phyloP scores from a whole-genome alignment of 2,888 invertebrate species.

The Nesidiocoris tenuis region DNA sequence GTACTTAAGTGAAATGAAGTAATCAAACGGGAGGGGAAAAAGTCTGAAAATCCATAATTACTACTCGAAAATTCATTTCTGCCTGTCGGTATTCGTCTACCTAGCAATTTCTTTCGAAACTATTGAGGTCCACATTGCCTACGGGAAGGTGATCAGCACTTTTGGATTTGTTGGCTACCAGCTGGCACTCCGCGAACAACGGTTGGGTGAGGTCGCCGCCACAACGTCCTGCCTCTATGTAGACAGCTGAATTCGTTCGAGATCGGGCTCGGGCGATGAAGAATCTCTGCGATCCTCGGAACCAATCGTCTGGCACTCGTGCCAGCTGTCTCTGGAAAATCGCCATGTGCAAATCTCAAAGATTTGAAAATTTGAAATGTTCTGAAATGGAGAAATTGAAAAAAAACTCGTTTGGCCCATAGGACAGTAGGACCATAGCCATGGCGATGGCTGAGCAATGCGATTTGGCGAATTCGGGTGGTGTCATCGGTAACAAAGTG shows the following conservation, averaged over 20 bases:
- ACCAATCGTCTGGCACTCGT: conserved; percentile 48
- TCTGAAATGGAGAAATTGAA: conserved; percentile 6
- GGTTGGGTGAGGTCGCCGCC: conserved; percentile 33
- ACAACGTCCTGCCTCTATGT: conserved; percentile 57
- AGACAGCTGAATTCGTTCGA: conserved; percentile 82
- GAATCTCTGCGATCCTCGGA: conserved; percentile 47
- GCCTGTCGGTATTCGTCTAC: neutral
- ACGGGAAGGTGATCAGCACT: conserved; percentile 36
- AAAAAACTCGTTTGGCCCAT: neutral
- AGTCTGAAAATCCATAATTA: conserved; percentile 1
- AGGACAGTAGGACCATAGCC: no score
- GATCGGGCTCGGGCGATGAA: conserved; percentile 60
- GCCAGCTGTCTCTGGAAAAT: conserved; percentile 57
- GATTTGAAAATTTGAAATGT: no score
- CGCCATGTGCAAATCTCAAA: no score
- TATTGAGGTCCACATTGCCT: conserved; percentile 23
- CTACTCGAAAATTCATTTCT: neutral
- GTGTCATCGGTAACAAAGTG: no score
- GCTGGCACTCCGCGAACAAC: conserved; percentile 34
- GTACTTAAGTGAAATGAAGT: no score
- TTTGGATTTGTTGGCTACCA: conserved; percentile 33
- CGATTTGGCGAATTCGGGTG: no score
- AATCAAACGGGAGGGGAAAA: no score
- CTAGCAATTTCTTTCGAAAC: conserved; percentile 23
- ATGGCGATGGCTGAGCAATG: no score